Percentiles rank a stretch among this genome's conserved stretches.
Evolutionary conservation across 2,113 vertebrate species (phyloP).

Genomic region (Scomber japonicus): DNA sequence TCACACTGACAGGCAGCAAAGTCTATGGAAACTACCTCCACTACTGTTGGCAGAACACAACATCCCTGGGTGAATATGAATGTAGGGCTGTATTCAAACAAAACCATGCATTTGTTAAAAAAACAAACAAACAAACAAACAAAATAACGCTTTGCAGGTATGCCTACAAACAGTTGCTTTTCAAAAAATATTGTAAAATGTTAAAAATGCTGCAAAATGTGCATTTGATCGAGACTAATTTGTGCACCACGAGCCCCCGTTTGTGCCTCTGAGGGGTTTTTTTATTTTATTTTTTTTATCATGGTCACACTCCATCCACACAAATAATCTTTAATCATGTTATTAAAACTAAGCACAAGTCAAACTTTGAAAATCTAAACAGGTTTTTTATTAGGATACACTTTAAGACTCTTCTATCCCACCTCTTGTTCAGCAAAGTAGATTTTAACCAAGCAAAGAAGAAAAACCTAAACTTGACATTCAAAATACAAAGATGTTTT

Average conservation of each 20-base stretch:
- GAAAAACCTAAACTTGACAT: too few species aligned
- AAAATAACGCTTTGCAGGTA: conserved; percentile 18
- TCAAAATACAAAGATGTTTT: too few species aligned
- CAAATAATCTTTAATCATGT: too few species aligned
- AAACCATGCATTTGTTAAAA: conserved; percentile 56
- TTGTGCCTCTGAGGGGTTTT: conserved; percentile 33
- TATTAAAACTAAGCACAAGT: too few species aligned
- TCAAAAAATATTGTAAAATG: neutral
- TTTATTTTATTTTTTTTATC: neutral
- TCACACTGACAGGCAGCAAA: conserved; percentile 63
- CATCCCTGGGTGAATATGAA: conserved; percentile 32
- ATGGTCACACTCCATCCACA: neutral
- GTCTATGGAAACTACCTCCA: conserved; percentile 37
- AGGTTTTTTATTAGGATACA: too few species aligned
- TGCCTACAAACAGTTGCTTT: conserved; percentile 16
- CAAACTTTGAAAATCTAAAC: too few species aligned
- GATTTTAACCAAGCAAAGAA: too few species aligned
- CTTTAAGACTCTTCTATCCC: neutral
- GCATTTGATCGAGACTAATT: conserved; percentile 6
- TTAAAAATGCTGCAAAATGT: conserved; percentile 21
- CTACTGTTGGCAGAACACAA: conserved; percentile 51
- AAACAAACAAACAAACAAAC: neutral
- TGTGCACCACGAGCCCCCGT: conserved; percentile 26
- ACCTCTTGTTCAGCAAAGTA: neutral
- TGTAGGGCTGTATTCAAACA: conserved; percentile 19